Percentiles rank a stretch among this genome's conserved stretches.
These are phyloP conservation scores for Sus cebifrons DNA, from an alignment of 2,797 vertebrate genomes.

Conservation along the genomic window DNA sequence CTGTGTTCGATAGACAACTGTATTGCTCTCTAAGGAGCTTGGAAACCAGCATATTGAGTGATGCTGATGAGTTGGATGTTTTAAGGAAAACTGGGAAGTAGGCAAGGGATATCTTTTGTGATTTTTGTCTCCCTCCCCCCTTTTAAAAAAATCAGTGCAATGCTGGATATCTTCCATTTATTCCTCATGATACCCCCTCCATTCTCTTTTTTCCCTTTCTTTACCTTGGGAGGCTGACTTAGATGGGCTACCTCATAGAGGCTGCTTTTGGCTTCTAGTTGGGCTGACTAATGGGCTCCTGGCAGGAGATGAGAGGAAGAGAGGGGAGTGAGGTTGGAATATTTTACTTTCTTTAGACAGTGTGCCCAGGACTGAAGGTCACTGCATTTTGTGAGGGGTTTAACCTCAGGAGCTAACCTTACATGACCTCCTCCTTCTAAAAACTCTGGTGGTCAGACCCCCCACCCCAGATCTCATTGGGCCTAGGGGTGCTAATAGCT, in stretches of 20 bases:
- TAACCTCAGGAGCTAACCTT: background rate
- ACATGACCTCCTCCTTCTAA: background rate
- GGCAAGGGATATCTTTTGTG: background rate
- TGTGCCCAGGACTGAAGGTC: background rate
- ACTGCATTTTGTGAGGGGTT: background rate
- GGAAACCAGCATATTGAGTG: background rate
- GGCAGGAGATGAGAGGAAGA: background rate
- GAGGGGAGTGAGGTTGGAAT: background rate
- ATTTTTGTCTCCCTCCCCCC: background rate
- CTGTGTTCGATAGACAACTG: fast-evolving
- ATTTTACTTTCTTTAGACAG: background rate
- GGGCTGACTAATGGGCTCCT: background rate
- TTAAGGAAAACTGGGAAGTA: background rate
- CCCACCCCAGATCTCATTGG: background rate
- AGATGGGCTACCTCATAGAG: background rate
- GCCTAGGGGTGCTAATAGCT: background rate
- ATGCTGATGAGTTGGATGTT: background rate
- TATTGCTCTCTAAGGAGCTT: background rate
- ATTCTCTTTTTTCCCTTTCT: background rate
- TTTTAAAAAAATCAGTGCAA: background rate
- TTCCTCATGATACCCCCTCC: background rate
- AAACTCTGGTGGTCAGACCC: background rate
- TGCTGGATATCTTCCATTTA: background rate
- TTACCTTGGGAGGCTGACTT: background rate
- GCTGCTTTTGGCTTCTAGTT: background rate